phyloP scores from a whole-genome alignment of 2,797 vertebrate genomes.

The Phylloscopus collybita region DNA sequence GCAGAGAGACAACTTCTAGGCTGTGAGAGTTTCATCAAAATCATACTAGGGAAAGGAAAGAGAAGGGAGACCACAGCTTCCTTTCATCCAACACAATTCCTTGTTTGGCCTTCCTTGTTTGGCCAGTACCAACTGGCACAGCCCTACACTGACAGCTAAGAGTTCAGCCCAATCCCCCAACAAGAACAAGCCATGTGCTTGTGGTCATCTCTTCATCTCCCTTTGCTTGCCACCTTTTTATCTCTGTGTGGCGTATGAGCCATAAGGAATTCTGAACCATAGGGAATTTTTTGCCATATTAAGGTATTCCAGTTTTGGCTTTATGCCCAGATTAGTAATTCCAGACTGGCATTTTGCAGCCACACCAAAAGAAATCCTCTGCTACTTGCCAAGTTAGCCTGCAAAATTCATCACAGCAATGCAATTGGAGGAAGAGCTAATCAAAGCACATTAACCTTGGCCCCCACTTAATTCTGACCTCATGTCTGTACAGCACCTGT shows the following conservation, averaged over 20 bases:
- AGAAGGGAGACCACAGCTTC: neutral
- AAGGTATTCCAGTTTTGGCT: neutral
- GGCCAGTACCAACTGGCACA: neutral
- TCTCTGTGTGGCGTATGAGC: neutral
- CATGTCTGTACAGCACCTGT: neutral
- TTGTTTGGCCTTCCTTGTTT: neutral
- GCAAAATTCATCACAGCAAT: neutral
- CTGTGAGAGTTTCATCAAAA: neutral
- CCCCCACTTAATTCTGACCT: slow-evolving; percentile 14
- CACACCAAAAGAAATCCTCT: neutral
- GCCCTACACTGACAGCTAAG: neutral
- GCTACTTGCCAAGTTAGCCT: neutral
- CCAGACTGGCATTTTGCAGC: neutral
- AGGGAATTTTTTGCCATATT: neutral
- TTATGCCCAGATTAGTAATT: neutral
- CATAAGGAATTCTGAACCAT: neutral
- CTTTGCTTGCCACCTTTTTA: neutral
- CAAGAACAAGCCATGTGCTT: neutral
- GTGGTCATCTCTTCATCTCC: neutral
- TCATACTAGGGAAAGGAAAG: neutral
- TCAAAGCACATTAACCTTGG: slow-evolving; percentile 7
- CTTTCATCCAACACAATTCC: neutral
- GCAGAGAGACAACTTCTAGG: neutral
- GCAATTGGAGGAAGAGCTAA: neutral
- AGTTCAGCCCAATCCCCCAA: neutral